A percentile compares a stretch with the other conserved stretches of the same genome.
Evolutionary conservation across 1,140 invertebrate species (phyloP).

Genomic region (Drosophila truncata): DNA sequence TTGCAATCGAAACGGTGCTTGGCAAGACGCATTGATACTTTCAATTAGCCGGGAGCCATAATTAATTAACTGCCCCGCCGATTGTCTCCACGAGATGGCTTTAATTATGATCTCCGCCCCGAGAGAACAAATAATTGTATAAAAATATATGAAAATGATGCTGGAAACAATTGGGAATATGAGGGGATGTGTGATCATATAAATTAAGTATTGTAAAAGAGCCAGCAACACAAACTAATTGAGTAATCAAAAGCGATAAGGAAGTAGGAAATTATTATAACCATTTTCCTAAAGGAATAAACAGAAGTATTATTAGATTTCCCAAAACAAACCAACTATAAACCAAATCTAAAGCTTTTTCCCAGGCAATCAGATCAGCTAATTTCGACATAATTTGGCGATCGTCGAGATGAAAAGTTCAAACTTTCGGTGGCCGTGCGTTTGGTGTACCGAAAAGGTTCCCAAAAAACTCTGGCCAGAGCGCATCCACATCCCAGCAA

Average conservation of each 20-base stretch:
- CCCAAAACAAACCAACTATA: background rate
- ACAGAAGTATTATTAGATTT: background rate
- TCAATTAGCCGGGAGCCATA: constrained; percentile 66
- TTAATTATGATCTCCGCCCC: constrained; percentile 24
- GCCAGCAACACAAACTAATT: background rate
- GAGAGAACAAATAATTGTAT: constrained; percentile 25
- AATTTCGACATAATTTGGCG: constrained; percentile 39
- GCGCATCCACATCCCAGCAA: constrained; percentile 32
- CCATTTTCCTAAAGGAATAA: background rate
- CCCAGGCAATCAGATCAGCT: constrained; percentile 22
- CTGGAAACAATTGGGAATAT: background rate
- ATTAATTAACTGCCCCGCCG: constrained; percentile 36
- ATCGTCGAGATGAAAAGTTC: constrained; percentile 50
- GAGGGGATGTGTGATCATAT: background rate
- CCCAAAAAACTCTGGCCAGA: constrained; percentile 18
- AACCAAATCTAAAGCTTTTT: background rate
- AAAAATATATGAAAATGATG: constrained; percentile 13
- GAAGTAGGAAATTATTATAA: constrained; percentile 5
- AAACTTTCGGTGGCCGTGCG: constrained; percentile 50
- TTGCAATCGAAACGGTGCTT: constrained; percentile 67
- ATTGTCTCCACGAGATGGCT: constrained; percentile 20
- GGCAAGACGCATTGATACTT: constrained; percentile 67
- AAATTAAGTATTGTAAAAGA: constrained; percentile 3
- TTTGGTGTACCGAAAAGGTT: constrained; percentile 39
- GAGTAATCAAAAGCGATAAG: background rate